Evolutionary conservation across 2,113 vertebrate species (phyloP).

Genomic region (Candoia aspera): DNA sequence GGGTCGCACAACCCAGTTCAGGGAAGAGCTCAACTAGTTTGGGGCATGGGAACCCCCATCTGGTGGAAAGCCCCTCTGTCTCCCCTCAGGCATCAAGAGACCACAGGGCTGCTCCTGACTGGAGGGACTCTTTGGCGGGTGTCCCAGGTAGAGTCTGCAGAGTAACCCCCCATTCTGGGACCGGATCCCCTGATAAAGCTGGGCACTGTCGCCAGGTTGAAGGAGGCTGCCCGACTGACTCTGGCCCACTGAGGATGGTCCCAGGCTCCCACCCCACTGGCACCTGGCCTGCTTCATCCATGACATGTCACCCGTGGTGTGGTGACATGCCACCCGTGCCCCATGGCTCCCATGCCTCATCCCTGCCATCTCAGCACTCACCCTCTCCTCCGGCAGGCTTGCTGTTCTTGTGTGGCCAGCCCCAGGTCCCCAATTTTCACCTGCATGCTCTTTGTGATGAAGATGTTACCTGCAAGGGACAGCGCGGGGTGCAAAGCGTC

Average conservation of each 20-base stretch:
- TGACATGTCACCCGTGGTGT: too few relatives aligned
- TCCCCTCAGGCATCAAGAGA: too few relatives aligned
- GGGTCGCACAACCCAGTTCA: too few relatives aligned
- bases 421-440: conserved; percentile 79
- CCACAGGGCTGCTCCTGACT: neutral
- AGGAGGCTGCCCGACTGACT: neutral
- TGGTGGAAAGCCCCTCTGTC: too few relatives aligned
- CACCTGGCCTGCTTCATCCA: neutral
- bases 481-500: neutral
- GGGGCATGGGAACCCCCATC: neutral
- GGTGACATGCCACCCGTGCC: neutral
- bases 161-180: neutral
- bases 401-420: conserved; percentile 53
- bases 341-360: neutral
- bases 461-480: conserved; percentile 65
- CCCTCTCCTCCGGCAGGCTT: conserved; percentile 58
- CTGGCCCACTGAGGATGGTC: neutral
- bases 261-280: neutral
- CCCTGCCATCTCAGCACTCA: neutral
- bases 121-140: neutral
- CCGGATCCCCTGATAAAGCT: neutral
- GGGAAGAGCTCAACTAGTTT: neutral
- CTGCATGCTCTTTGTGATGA: conserved; percentile 70
- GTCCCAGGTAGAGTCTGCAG: neutral
- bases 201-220: neutral